Percentiles rank a stretch among this genome's conserved stretches.
phyloP scores from a whole-genome alignment of 2,888 invertebrate species.

The Notodonta dromedarius region DNA sequence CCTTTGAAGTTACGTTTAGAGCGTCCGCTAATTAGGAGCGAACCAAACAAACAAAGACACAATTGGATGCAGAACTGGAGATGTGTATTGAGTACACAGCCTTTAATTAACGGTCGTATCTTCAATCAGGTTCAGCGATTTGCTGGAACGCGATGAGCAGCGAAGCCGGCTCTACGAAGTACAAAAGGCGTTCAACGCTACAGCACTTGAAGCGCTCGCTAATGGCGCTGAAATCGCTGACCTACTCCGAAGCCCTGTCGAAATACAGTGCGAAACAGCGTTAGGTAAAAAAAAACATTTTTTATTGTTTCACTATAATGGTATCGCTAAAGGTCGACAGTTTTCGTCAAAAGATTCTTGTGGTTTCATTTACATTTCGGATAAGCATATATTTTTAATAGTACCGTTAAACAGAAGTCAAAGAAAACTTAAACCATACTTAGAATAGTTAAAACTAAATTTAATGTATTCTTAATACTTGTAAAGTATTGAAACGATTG shows the following conservation, averaged over 20 bases:
- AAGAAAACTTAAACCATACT: too few relatives aligned
- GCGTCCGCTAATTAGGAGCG: not conserved
- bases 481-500: too few relatives aligned
- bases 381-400: too few relatives aligned
- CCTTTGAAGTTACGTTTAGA: constrained; percentile 3
- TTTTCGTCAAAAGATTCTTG: too few relatives aligned
- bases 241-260: constrained; percentile 70
- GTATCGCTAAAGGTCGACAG: too few relatives aligned
- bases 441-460: too few relatives aligned
- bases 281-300: constrained; percentile 56
- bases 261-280: constrained; percentile 74
- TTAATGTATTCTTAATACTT: too few relatives aligned
- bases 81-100: not conserved
- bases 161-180: constrained; percentile 68
- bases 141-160: constrained; percentile 71
- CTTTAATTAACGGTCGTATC: constrained; percentile 5
- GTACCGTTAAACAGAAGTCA: too few relatives aligned
- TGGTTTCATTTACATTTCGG: too few relatives aligned
- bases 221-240: constrained; percentile 59
- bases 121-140: constrained; percentile 49
- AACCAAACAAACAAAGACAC: not conserved
- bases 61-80: constrained; percentile 4
- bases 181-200: constrained; percentile 72
- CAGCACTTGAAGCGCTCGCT: constrained; percentile 64
- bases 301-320: too few relatives aligned